Conservation (phyloP, 1,140 invertebrate genomes). For the Solenopsis invicta region DNA sequence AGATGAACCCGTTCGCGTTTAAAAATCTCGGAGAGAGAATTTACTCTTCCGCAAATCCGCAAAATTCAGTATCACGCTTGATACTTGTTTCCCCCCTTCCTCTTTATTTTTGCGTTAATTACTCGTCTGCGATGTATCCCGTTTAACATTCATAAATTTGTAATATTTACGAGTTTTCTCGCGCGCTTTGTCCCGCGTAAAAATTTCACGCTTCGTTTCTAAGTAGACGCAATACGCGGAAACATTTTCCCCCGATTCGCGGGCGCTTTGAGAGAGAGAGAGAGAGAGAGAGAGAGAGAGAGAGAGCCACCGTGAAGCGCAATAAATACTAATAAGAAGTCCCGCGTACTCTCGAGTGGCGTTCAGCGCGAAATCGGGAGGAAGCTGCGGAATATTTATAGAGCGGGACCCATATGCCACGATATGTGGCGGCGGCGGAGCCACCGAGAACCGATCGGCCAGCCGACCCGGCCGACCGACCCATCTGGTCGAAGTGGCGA, state of each 20-base stretch:
- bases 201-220: conserved; percentile 10
- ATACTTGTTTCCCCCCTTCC: background rate
- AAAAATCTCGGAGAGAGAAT: background rate
- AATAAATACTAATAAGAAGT: conserved; percentile 39
- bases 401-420: conserved; percentile 82
- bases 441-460: conserved; percentile 78
- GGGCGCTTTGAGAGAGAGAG: too few relatives aligned
- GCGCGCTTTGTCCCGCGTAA: background rate
- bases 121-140: background rate
- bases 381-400: conserved; percentile 81
- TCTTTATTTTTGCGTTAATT: background rate
- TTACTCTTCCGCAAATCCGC: background rate
- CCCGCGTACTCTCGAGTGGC: background rate
- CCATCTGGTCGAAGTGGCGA: conserved; percentile 86
- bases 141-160: conserved; percentile 25
- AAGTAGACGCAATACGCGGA: background rate
- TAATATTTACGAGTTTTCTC: background rate
- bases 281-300: too few relatives aligned
- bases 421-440: conserved; percentile 53
- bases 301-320: background rate
- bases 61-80: conserved; percentile 3
- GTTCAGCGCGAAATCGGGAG: conserved; percentile 50
- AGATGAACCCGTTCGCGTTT: background rate
- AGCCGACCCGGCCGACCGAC: conserved; percentile 70
- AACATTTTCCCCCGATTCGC: conserved; percentile 2